Evolutionary conservation across 2,113 vertebrate genomes (phyloP), one percentile per base, ranked within the genome.

Genomic region (Pachypanchax playfairii): DNA sequence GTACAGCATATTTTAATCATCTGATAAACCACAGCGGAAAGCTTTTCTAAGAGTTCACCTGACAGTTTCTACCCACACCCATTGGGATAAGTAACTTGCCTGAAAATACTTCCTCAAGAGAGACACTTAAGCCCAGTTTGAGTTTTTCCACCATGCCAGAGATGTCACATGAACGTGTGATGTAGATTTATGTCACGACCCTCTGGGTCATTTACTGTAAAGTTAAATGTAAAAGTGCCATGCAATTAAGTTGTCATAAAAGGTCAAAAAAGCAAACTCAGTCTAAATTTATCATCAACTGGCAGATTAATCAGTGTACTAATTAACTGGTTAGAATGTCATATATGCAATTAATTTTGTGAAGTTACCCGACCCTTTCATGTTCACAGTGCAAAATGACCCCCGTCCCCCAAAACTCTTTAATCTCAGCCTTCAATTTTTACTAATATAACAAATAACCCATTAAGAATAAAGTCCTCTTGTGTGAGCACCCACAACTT

Each of bases 301-400:
- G 65, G 38, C 26, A 43, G 48, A 70, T 71, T 78, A 75, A 79
- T 86, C 67, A 65, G 31, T 50, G 15, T 22, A 20, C 24, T 74
- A 80, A 88, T 84, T 78, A 79, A 51, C 57, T 53, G 29, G 74
- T 68, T 60, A 66, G 44, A 52, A 25, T 59, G 75, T 65, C 53
- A 71, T 42, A 82, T 72, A 82, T 66, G 56, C 28, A 33, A 17
- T 61, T 64, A 28, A 60, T 78, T 39, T 73, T 55, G 55, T 75
- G 20, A 58, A 70, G 61, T 65, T 57, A 74, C 36, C 36, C 46
- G 42, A 54, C 63, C 67, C 41, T 79, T 66, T 77, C 66, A 26
- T 22, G 65, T 73, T 50, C 36, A 47, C 11, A 29, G 2, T 50
- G n/a, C 10, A 50, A 50, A 31, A 29, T 20, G 28, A 35, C 29